These are phyloP conservation scores for Oplegnathus fasciatus DNA, from an alignment of 2,113 vertebrate species.

Conservation along the genomic window DNA sequence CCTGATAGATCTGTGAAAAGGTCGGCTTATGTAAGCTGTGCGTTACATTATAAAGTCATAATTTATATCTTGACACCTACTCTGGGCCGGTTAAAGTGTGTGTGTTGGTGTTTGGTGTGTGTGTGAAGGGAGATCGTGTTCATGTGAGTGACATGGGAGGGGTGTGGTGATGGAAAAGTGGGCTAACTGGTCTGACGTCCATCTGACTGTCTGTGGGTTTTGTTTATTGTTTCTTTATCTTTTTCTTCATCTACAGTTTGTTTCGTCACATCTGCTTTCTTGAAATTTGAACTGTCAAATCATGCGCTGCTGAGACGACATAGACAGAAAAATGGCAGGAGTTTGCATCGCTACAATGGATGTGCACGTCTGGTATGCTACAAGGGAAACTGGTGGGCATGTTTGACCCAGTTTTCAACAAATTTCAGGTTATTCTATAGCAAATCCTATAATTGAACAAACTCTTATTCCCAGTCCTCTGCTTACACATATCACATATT, in stretches of 20 bases:
- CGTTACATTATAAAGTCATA: slow-evolving; percentile 27
- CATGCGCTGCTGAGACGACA: neutral
- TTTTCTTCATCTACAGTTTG: neutral
- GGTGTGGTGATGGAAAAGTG: slow-evolving; percentile 61
- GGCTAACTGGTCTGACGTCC: slow-evolving; percentile 69
- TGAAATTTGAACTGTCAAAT: neutral
- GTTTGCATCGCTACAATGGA: neutral
- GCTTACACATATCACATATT: neutral
- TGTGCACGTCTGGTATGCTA: neutral
- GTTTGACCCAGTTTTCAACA: slow-evolving; percentile 1
- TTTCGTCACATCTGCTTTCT: neutral
- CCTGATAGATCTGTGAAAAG: slow-evolving; percentile 41
- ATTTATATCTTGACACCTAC: slow-evolving; percentile 16
- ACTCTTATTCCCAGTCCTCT: too few relatives aligned
- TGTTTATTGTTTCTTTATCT: slow-evolving; percentile 7
- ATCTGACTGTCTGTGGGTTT: slow-evolving; percentile 15
- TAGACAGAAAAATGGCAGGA: neutral
- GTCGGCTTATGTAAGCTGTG: slow-evolving; percentile 41
- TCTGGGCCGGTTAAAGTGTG: neutral
- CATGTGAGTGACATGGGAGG: slow-evolving; percentile 46
- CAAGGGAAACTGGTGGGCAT: neutral
- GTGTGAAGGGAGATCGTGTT: slow-evolving; percentile 55
- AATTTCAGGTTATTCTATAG: neutral
- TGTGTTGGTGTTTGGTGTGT: slow-evolving; percentile 27
- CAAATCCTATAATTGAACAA: neutral